These are phyloP conservation scores for Neosilurus mollespiculum DNA, from an alignment of 2,797 vertebrate species.

Conservation along the genomic window DNA sequence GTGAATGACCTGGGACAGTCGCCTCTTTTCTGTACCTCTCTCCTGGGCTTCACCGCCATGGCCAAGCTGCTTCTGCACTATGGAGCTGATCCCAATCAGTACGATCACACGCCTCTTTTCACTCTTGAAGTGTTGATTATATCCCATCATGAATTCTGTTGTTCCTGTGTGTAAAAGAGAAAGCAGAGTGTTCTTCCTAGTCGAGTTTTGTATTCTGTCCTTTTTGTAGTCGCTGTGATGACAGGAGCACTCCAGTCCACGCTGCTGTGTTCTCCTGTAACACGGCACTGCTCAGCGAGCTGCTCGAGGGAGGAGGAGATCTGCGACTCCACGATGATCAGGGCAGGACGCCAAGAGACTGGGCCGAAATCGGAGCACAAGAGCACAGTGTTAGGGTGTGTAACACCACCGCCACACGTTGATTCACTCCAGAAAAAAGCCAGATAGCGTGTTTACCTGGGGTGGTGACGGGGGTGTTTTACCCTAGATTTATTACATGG, in stretches of 20 bases:
- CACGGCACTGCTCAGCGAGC: conserved; percentile 74
- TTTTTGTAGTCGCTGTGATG: conserved; percentile 76
- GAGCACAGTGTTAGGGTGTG: conserved; percentile 70
- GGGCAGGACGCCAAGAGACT: conserved; percentile 72
- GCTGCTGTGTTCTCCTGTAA: conserved; percentile 84
- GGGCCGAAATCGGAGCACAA: conserved; percentile 75
- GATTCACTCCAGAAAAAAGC: background rate
- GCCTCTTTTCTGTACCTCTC: conserved; percentile 75
- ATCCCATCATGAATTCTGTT: background rate
- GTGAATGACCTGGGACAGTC: conserved; percentile 81
- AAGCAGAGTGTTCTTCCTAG: too few relatives aligned
- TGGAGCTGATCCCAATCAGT: conserved; percentile 84
- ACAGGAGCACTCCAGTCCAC: conserved; percentile 83
- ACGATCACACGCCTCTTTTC: conserved; percentile 54
- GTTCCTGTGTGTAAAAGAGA: too few relatives aligned
- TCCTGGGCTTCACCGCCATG: conserved; percentile 73
- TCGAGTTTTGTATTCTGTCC: background rate
- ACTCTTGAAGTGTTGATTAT: background rate
- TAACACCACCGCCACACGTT: background rate
- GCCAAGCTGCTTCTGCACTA: conserved; percentile 78
- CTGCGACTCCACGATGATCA: conserved; percentile 76
- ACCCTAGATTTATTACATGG: background rate
- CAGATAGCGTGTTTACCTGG: background rate
- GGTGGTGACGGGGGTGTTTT: background rate
- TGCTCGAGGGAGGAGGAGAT: conserved; percentile 84